Percentiles rank a stretch among this genome's conserved stretches.
Conservation (phyloP, 2,113 vertebrate species). For the Catharus fuscescens region DNA sequence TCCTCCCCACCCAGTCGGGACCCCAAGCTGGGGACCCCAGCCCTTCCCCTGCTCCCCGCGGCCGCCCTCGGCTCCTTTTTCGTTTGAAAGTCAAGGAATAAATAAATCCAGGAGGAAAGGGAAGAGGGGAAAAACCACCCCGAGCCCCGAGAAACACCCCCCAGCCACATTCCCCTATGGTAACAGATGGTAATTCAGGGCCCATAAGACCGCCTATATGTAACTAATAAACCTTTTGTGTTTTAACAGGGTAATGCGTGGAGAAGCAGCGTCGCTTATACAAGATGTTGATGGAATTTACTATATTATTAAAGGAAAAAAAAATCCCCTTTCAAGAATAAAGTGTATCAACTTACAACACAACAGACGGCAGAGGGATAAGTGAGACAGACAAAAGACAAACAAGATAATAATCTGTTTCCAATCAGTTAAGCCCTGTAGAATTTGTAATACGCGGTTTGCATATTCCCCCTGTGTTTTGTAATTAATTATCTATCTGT, state of each 20-base stretch:
- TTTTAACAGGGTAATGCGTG: conserved; percentile 73
- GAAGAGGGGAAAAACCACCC: not conserved
- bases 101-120: not conserved
- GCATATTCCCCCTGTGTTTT: conserved; percentile 77
- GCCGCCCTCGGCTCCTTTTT: not conserved
- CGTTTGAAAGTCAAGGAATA: not conserved
- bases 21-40: too few species aligned
- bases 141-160: not conserved
- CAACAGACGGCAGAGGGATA: conserved; percentile 77
- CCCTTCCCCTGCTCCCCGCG: not conserved
- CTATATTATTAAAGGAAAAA: conserved; percentile 51
- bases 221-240: conserved; percentile 74
- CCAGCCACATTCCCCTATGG: conserved; percentile 2
- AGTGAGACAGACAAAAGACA: conserved; percentile 80
- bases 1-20: not conserved
- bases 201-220: conserved; percentile 42
- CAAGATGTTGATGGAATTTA: conserved; percentile 72
- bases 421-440: conserved; percentile 81
- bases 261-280: conserved; percentile 58
- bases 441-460: conserved; percentile 76
- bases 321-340: conserved; percentile 68
- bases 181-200: conserved; percentile 65
- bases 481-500: conserved; percentile 77
- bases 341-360: conserved; percentile 72
- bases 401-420: conserved; percentile 84